Evolutionary conservation across 2,888 invertebrate species (phyloP).

Genomic region (Acleris sparsana): DNA sequence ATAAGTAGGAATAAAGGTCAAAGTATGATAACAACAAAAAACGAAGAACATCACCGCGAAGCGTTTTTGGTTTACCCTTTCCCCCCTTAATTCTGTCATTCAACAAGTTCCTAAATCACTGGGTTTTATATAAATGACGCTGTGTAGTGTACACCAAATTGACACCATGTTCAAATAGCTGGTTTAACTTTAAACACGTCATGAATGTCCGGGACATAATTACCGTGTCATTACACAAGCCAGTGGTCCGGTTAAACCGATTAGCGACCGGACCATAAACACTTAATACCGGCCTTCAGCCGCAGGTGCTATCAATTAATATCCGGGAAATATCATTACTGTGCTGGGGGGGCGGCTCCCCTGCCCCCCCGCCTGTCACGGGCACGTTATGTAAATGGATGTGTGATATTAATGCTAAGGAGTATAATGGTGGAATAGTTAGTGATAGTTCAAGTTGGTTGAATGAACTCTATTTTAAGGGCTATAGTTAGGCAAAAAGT

Average conservation of each 20-base stretch:
- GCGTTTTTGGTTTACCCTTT: too few species aligned
- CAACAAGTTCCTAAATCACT: too few species aligned
- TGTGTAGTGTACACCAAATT: too few species aligned
- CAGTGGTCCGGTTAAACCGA: slow-evolving; percentile 67
- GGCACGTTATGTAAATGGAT: slow-evolving; percentile 49
- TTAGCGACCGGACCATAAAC: slow-evolving; percentile 68
- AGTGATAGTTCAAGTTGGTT: slow-evolving; percentile 7
- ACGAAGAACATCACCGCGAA: too few species aligned
- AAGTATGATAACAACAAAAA: too few species aligned
- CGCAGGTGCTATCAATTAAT: slow-evolving; percentile 75
- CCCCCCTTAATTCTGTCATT: too few species aligned
- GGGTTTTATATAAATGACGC: too few species aligned
- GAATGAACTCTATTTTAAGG: slow-evolving; percentile 6
- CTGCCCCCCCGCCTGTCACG: slow-evolving; percentile 27
- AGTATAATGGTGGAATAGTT: slow-evolving; percentile 10
- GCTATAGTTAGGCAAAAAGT: too few species aligned
- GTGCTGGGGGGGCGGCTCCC: slow-evolving; percentile 37
- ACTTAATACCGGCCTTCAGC: slow-evolving; percentile 75
- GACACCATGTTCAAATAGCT: too few species aligned
- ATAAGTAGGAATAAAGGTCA: too few species aligned
- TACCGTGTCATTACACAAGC: slow-evolving; percentile 57
- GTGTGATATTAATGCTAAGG: slow-evolving; percentile 30
- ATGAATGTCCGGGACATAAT: slow-evolving; percentile 37
- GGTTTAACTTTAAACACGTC: neutral
- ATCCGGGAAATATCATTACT: slow-evolving; percentile 55